phyloP scores from a whole-genome alignment of 2,113 vertebrate genomes.

The Myotis davidii region DNA sequence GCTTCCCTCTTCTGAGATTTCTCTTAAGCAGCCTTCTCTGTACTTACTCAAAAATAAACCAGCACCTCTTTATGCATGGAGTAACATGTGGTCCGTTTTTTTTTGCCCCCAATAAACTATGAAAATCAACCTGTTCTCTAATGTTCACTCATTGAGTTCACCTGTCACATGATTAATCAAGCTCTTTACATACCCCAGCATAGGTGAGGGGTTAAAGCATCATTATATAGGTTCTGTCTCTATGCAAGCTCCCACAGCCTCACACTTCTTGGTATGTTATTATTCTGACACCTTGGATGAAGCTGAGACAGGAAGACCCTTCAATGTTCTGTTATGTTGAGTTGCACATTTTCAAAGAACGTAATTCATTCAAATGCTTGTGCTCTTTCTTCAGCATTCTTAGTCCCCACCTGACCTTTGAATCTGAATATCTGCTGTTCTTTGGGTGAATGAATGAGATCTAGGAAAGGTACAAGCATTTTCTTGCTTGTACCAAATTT shows the following conservation, averaged over 20 bases:
- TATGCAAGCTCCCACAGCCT: background rate
- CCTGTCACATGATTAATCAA: background rate
- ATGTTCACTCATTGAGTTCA: background rate
- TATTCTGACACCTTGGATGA: background rate
- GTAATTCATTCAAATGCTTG: background rate
- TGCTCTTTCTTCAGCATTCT: background rate
- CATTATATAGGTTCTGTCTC: background rate
- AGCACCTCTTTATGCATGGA: background rate
- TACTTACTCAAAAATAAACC: background rate
- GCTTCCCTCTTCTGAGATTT: conserved; percentile 5
- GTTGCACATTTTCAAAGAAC: background rate
- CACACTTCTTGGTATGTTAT: background rate
- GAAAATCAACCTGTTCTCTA: background rate
- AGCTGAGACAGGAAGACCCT: background rate
- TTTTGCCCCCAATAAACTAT: background rate
- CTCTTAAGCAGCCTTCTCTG: background rate
- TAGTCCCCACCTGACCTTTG: background rate
- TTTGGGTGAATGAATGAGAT: background rate
- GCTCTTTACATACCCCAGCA: background rate
- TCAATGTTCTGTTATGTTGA: background rate
- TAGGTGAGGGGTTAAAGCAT: background rate
- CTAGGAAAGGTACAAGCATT: background rate
- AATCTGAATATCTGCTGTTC: background rate
- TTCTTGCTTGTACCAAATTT: conserved; percentile 28
- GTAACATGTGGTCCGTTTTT: background rate